Evolutionary conservation across 2,888 invertebrate genomes (phyloP).

Genomic region (Synanthedon andrenaeformis): DNA sequence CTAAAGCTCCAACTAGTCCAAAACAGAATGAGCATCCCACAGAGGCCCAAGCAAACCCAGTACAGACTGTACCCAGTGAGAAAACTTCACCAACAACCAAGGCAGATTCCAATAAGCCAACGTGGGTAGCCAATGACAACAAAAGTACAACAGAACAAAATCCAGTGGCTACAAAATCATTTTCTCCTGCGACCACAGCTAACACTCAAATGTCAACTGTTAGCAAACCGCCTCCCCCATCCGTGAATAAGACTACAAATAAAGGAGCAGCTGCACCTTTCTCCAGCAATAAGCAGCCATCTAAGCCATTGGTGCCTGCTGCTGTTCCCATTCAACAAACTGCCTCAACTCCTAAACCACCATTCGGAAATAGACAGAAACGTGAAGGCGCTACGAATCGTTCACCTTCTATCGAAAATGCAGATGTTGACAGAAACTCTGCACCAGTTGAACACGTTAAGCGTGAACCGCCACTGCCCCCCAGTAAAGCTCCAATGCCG

Average conservation of each 20-base stretch:
- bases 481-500: constrained; percentile 61
- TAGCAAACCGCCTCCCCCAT: constrained; percentile 36
- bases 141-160: constrained; percentile 20
- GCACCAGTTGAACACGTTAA: constrained; percentile 33
- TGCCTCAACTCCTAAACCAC: constrained; percentile 52
- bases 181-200: constrained; percentile 29
- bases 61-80: constrained; percentile 24
- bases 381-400: constrained; percentile 48
- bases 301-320: constrained; percentile 56
- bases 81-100: constrained; percentile 35
- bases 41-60: constrained; percentile 21
- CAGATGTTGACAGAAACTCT: constrained; percentile 30
- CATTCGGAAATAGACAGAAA: constrained; percentile 60
- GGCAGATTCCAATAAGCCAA: constrained; percentile 39
- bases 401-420: constrained; percentile 45
- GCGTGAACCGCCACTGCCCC: constrained; percentile 48
- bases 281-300: constrained; percentile 49
- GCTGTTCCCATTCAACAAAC: constrained; percentile 56
- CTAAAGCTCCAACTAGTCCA: constrained; percentile 44
- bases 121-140: constrained; percentile 38
- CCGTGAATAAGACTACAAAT: constrained; percentile 18
- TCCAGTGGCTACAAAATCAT: constrained; percentile 29
- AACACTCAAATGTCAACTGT: constrained; percentile 24
- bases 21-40: constrained; percentile 37
- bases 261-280: constrained; percentile 62